Conservation (phyloP, 2,797 vertebrate genomes). For the Hoplostethus mediterraneus region DNA sequence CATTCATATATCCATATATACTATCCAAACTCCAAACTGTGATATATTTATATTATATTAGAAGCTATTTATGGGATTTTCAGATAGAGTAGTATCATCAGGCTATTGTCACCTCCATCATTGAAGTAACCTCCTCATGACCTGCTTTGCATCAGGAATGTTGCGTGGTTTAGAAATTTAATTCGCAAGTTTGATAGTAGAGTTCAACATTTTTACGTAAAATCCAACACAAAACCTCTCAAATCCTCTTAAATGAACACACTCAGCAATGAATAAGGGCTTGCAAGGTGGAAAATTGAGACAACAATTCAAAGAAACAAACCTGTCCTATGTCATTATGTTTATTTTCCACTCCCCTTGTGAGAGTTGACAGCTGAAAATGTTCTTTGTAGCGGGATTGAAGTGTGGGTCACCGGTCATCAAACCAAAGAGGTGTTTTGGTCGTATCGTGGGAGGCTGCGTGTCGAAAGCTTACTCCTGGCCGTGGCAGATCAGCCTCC, state of each 20-base stretch:
- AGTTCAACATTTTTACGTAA: too few relatives aligned
- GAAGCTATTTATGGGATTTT: not conserved
- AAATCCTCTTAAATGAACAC: too few relatives aligned
- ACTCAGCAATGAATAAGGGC: too few relatives aligned
- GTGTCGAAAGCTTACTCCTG: constrained; percentile 90
- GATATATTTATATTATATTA: not conserved
- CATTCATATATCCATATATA: not conserved
- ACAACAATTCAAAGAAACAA: too few relatives aligned
- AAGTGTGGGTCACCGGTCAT: constrained; percentile 86
- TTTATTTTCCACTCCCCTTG: not conserved
- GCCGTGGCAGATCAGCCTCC: constrained; percentile 97
- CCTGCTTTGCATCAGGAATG: too few relatives aligned
- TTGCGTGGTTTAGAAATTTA: too few relatives aligned
- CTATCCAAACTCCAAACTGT: too few relatives aligned
- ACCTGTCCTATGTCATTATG: not conserved
- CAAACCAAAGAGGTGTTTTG: constrained; percentile 89
- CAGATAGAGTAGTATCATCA: not conserved
- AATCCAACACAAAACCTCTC: too few relatives aligned
- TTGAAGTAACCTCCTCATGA: too few relatives aligned
- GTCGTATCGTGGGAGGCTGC: constrained; percentile 94
- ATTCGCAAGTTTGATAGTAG: too few relatives aligned
- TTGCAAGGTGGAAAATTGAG: too few relatives aligned
- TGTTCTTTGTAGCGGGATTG: constrained; percentile 54
- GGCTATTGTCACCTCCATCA: not conserved
- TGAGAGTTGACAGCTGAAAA: constrained; percentile 4